Evolutionary conservation across 2,888 invertebrate genomes (phyloP).

Genomic region (Pegoplata infirma): DNA sequence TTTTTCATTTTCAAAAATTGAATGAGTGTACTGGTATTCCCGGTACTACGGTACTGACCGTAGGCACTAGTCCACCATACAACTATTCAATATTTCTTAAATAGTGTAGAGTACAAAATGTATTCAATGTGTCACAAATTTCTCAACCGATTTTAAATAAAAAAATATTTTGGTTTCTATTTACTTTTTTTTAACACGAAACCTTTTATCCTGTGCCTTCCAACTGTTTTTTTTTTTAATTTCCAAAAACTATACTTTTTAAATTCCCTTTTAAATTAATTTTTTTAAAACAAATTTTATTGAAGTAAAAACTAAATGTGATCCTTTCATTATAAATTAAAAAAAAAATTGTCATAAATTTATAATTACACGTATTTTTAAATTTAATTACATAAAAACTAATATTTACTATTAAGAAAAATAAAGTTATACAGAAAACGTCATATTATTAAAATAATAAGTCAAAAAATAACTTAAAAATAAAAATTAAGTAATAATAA

Average conservation of each 20-base stretch:
- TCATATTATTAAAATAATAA: too few relatives aligned
- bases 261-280: background rate
- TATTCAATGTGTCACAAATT: too few relatives aligned
- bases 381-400: background rate
- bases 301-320: background rate
- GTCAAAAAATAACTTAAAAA: background rate
- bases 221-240: background rate
- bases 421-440: background rate
- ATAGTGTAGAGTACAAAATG: background rate
- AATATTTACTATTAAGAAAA: too few relatives aligned
- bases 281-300: background rate
- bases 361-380: background rate
- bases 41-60: too few relatives aligned
- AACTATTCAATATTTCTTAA: too few relatives aligned
- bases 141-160: background rate
- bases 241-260: background rate
- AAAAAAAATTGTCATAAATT: background rate
- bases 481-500: background rate
- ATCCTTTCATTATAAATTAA: background rate
- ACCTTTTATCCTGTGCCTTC: conserved; percentile 44
- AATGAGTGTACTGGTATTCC: too few relatives aligned
- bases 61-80: too few relatives aligned
- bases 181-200: background rate
- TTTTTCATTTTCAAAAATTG: too few relatives aligned
- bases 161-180: background rate